Evolutionary conservation across 1,140 invertebrate species (phyloP).

Genomic region (Magallana ariakensis): DNA sequence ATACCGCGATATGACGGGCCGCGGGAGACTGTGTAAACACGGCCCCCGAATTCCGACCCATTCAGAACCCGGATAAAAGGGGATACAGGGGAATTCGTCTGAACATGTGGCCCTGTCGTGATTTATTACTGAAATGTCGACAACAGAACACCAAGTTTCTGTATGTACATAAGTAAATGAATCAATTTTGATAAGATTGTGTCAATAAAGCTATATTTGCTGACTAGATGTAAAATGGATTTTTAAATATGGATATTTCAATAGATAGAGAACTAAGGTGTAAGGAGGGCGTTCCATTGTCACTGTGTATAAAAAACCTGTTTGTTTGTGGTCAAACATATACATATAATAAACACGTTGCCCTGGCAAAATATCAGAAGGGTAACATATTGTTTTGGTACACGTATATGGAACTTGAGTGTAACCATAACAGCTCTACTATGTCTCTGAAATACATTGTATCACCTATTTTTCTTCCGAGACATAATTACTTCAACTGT

Average conservation of each 20-base stretch:
- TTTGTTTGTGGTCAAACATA: not conserved
- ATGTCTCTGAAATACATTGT: not conserved
- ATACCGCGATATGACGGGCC: not conserved
- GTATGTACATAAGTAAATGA: constrained; percentile 9
- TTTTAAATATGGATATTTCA: constrained; percentile 37
- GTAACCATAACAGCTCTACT: not conserved
- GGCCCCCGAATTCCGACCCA: not conserved
- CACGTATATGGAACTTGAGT: no score
- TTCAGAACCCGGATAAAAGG: not conserved
- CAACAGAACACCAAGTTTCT: not conserved
- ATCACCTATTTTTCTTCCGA: not conserved
- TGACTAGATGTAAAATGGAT: constrained; percentile 24
- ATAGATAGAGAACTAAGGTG: not conserved
- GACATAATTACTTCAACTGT: not conserved
- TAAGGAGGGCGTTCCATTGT: not conserved
- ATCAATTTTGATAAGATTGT: constrained; percentile 32
- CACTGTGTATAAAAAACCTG: not conserved
- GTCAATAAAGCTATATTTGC: constrained; percentile 22
- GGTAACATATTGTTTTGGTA: no score
- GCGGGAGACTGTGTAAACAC: constrained; percentile 17
- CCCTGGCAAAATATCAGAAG: no score
- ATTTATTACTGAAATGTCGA: not conserved
- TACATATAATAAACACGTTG: not conserved
- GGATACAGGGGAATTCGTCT: constrained; percentile 11
- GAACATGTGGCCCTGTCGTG: not conserved